Evolutionary conservation across 2,888 invertebrate genomes (phyloP), one percentile per base, ranked within the genome.

Genomic region (Allacma fusca): DNA sequence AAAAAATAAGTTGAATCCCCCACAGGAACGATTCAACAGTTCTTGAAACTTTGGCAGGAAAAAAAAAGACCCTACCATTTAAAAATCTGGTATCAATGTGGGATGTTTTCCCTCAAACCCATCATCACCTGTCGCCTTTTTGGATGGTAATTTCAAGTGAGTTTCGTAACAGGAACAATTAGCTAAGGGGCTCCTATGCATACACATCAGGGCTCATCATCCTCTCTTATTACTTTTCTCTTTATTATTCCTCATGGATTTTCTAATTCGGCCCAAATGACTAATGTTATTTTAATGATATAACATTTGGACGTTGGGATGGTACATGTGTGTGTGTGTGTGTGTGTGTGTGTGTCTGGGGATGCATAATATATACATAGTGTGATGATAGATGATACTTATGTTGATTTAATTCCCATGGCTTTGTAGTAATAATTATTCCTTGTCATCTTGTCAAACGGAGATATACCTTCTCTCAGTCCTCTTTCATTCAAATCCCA

Each of bases 331-430:
- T n/a, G n/a, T n/a, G n/a, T n/a, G n/a, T n/a, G n/a, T n/a, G n/a
- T n/a, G n/a, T n/a, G n/a, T n/a, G n/a, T n/a, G n/a, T n/a, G n/a
- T n/a, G n/a, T n/a, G n/a, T n/a, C n/a, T n/a, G n/a, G n/a, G n/a
- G n/a, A n/a, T n/a, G n/a, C n/a, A n/a, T n/a, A 21, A 21, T 9
- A 7, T 21, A 2, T 16, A 21, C 24, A 26, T 19, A 34, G 65
- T 74, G 65, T 67, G 74, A 74, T 74, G 74, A 74, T 65, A 26
- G 74, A 74, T 74, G 74, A 74, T 74, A 44, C 57, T 43, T 40
- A 16, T 74, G 43, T 74, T 43, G 40, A 64, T 74, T 64, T 43
- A 57, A 26, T 40, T 34, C 65, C 29, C 24, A 23, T 24, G 44
- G 1, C 44, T 44, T 50, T 74, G 43, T 62, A 9, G 9, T 13